These are phyloP conservation scores for Morone saxatilis DNA, from an alignment of 2,113 vertebrate genomes.

Conservation along the genomic window DNA sequence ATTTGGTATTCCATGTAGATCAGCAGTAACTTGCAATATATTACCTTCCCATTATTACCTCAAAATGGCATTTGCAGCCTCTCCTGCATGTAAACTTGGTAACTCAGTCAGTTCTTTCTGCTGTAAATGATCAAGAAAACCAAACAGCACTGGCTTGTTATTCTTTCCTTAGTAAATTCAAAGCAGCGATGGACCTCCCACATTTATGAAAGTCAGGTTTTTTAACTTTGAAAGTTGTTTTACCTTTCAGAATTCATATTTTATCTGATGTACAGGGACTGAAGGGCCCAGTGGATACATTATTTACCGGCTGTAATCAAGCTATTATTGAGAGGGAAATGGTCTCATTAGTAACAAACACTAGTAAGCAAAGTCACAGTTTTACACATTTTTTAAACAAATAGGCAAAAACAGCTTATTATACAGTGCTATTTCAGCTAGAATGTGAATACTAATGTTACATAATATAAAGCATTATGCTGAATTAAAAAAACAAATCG, in stretches of 20 bases:
- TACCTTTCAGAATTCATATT: neutral
- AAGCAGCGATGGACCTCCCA: too few species aligned
- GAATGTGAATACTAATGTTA: neutral
- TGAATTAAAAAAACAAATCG: neutral
- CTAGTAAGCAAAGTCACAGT: neutral
- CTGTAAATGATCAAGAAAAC: slow-evolving; percentile 20
- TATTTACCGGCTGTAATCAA: neutral
- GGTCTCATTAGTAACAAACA: neutral
- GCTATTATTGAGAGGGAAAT: neutral
- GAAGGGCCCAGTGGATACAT: neutral
- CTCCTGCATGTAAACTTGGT: slow-evolving; percentile 8
- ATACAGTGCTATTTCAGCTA: neutral
- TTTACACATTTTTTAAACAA: neutral
- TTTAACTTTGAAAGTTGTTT: slow-evolving; percentile 2
- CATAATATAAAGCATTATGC: neutral
- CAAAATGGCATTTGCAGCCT: slow-evolving; percentile 4
- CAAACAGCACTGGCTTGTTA: neutral
- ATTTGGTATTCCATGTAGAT: slow-evolving; percentile 26
- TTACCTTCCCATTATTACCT: slow-evolving; percentile 19
- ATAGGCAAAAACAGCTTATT: too few species aligned
- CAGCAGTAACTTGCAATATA: neutral
- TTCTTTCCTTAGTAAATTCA: neutral
- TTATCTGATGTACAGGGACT: too few species aligned
- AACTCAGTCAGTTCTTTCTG: slow-evolving; percentile 25
- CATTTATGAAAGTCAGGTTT: too few species aligned